Base-by-base conservation (phyloP, 2,113 vertebrate genomes). In the Talpa occidentalis region DNA sequence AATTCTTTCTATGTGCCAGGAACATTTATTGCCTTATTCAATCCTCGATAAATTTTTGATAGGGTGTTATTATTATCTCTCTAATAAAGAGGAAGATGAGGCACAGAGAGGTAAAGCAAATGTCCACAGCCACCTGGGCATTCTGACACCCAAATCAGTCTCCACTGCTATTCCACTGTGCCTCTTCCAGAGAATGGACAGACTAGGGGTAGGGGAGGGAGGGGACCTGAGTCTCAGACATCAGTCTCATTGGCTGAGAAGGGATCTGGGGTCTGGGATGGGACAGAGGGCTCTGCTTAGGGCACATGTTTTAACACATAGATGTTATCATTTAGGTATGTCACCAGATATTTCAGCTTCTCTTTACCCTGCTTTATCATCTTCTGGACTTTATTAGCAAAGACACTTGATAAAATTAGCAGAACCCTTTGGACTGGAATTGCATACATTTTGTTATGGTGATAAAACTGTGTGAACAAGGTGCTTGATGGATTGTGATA, bases 391-490 rank as follows among this genome's bases (percentile, higher is more conserved):
- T 92, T 77, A 37, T 90, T 90, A 49, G 79, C 81, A 66, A 54
- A 86, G 88, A 22, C 5, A 21, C 10, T 19, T 7, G 52, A 66
- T 64, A 90, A 95, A 72, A 93, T 73, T 82, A 94, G 78, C 76
- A 76, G 81, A 67, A 44, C 37, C 72, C 4, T 47, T 42, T 35
- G 72, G 66, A 32, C 52, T 91, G 77, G 47, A 88, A 93, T 62
- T 78, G 47, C 66, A 93, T 54, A 2, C 77, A 59, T 42, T 91
- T 88, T 93, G 74, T 88, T 84, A 94, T 67, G 73, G 81, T 73
- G 83, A 84, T 84, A 62, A 94, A 93, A 94, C 67, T 81, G 54
- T 81, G 91, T 89, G 92, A 87, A 76, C 80, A 52, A 84, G 42
- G 52, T 52, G 30, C 40, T 90, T 11, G 73, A 72, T 94, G 40